A percentile compares a stretch with the other conserved stretches of the same genome.
Evolutionary conservation across 2,888 invertebrate species (phyloP).

Genomic region (Cremastinae sp.): DNA sequence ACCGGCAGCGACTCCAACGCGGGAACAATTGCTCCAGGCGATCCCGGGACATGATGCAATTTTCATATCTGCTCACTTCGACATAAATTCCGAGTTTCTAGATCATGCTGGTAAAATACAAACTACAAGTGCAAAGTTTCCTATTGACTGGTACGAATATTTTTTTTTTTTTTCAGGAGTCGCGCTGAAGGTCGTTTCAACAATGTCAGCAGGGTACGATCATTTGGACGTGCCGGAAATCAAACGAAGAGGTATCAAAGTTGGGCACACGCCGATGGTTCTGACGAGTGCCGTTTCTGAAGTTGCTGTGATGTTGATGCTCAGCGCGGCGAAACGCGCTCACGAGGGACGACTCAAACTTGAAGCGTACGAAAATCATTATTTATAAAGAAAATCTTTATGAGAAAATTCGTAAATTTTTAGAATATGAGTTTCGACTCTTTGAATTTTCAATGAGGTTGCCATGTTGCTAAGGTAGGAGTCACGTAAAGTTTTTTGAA

Average conservation of each 20-base stretch:
- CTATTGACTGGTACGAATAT: no score
- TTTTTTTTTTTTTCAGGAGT: slow-evolving; percentile 82
- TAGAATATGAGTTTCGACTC: background rate
- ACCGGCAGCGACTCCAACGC: slow-evolving; percentile 55
- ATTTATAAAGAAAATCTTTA: slow-evolving; percentile 1
- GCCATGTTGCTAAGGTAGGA: no score
- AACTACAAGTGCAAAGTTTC: background rate
- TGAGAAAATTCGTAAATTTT: slow-evolving; percentile 34
- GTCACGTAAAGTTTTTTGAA: no score
- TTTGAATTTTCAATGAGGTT: no score
- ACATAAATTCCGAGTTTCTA: slow-evolving; percentile 82
- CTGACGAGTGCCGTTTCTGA: slow-evolving; percentile 91
- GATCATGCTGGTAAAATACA: slow-evolving; percentile 83
- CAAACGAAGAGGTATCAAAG: slow-evolving; percentile 86
- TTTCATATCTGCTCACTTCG: slow-evolving; percentile 66
- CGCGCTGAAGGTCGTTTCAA: slow-evolving; percentile 87
- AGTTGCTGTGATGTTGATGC: slow-evolving; percentile 87
- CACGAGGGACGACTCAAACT: slow-evolving; percentile 87
- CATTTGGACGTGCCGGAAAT: slow-evolving; percentile 89
- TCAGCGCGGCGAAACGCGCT: slow-evolving; percentile 89
- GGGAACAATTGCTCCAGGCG: slow-evolving; percentile 68
- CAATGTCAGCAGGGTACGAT: slow-evolving; percentile 94
- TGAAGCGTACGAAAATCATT: slow-evolving; percentile 81
- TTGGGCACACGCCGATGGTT: slow-evolving; percentile 91
- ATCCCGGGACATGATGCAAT: slow-evolving; percentile 74